phyloP scores from a whole-genome alignment of 2,888 invertebrate genomes.

The Maniola hyperantus region DNA sequence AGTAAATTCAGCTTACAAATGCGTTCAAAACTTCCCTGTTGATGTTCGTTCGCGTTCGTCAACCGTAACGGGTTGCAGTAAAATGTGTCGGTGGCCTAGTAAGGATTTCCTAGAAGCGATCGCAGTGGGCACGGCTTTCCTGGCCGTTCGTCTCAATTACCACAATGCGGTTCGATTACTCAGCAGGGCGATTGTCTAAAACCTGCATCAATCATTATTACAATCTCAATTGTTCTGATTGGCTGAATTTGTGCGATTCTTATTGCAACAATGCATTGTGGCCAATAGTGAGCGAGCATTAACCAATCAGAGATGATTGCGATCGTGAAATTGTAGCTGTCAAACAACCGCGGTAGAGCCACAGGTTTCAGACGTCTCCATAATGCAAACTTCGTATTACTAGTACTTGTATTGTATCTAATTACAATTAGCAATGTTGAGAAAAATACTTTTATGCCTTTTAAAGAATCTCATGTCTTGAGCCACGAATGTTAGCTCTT shows the following conservation, averaged over 20 bases:
- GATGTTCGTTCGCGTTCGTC: conserved; percentile 1
- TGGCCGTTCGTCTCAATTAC: conserved; percentile 65
- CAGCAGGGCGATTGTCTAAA: too few species aligned
- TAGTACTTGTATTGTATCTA: neutral
- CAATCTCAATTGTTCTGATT: too few species aligned
- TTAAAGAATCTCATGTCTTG: too few species aligned
- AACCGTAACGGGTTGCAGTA: neutral
- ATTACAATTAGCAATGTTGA: neutral
- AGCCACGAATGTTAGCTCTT: neutral
- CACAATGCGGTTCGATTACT: conserved; percentile 34
- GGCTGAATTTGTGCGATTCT: too few species aligned
- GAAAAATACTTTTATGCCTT: too few species aligned
- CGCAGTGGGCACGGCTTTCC: conserved; percentile 47
- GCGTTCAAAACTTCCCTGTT: neutral
- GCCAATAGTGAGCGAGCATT: too few species aligned
- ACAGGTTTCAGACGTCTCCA: conserved; percentile 20
- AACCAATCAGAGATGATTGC: too few species aligned
- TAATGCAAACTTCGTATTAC: neutral
- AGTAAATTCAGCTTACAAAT: too few species aligned
- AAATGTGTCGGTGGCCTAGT: conserved; percentile 36
- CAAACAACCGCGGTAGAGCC: too few species aligned
- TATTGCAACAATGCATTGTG: too few species aligned
- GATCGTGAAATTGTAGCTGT: too few species aligned
- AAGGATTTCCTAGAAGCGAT: conserved; percentile 52
- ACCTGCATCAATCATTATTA: too few species aligned